Evolutionary conservation across 2,113 vertebrate genomes (phyloP), one percentile per base, ranked within the genome.

Genomic region (Castor canadensis): DNA sequence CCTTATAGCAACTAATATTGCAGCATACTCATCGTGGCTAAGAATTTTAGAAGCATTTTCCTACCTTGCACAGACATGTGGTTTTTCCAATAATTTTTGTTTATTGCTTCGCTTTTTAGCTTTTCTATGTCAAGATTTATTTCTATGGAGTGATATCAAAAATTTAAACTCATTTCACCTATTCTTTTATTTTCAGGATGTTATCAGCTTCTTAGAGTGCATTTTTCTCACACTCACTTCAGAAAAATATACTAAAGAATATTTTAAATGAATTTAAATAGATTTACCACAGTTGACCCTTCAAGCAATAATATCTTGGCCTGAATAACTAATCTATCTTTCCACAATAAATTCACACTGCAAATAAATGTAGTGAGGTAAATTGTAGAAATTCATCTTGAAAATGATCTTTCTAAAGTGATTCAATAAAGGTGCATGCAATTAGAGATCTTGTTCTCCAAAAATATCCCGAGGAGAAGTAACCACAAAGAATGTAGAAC

Each of bases 361-460:
- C 17, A 95, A 86, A 89, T 87, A 96, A 95, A 94, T 92, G 58
- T 84, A 73, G 26, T 86, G 43, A 94, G n/a, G 69, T 66, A 87
- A 93, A 91, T 49, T 72, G 15, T 75, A 71, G 56, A 96, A 86
- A 89, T 83, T 86, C 54, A 94, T 82, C 71, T 86, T 94, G 62
- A 89, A 83, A 95, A 96, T 84, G 9, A 9, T 45, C 24, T 95
- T 95, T 93, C 56, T 91, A 92, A 67, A 72, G n/a, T 77, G 22
- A 89, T 94, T 89, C 93, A 76, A 83, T 49, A 77, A 93, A 93
- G 30, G 45, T 73, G 1, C 16, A 11, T 94, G 13, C 71, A 87
- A 91, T 96, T 83, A 95, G 54, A 94, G 10, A 67, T 79, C 47
- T 32, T 20, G 16, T 92, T 97, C 49, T 87, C 45, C 58, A 58